Percentiles rank a stretch among this genome's conserved stretches.
Evolutionary conservation across 1,140 invertebrate genomes (phyloP).

Genomic region (Drosophila simulans): DNA sequence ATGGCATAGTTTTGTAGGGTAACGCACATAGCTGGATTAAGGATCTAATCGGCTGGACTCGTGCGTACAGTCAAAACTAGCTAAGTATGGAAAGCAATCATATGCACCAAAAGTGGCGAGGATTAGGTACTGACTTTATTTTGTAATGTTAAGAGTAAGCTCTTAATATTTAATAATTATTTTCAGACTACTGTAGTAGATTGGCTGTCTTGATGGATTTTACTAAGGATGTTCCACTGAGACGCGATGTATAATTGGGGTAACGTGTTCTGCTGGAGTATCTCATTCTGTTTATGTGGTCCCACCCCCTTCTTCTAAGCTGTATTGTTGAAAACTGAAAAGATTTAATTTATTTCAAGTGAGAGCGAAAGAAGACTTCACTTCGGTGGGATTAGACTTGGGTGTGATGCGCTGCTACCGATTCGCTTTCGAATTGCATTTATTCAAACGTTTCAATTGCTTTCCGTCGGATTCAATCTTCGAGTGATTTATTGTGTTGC

Average conservation of each 20-base stretch:
- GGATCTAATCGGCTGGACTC: conserved; percentile 10
- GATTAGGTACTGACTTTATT: too few relatives aligned
- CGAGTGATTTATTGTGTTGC: conserved; percentile 68
- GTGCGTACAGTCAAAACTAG: conserved; percentile 7
- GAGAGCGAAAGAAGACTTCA: conserved; percentile 54
- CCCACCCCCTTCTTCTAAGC: conserved; percentile 18
- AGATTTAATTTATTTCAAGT: conserved; percentile 81
- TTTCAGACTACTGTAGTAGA: not conserved
- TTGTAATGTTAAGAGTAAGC: too few relatives aligned
- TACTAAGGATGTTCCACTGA: conserved; percentile 7
- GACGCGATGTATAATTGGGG: conserved; percentile 49
- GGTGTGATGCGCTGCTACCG: conserved; percentile 49
- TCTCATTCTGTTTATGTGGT: conserved; percentile 45
- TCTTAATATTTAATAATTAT: not conserved
- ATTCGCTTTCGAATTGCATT: conserved; percentile 71
- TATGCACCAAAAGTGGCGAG: too few relatives aligned
- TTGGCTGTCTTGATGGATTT: not conserved
- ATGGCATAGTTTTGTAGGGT: conserved; percentile 36
- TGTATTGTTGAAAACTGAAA: conserved; percentile 64
- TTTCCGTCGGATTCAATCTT: conserved; percentile 70
- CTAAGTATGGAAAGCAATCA: not conserved
- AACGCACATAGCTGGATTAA: conserved; percentile 20
- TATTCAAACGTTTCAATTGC: conserved; percentile 79
- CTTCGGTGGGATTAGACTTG: conserved; percentile 32
- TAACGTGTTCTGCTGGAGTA: conserved; percentile 54